Conservation (phyloP, 2,113 vertebrate species). For the Nematolebias whitei region DNA sequence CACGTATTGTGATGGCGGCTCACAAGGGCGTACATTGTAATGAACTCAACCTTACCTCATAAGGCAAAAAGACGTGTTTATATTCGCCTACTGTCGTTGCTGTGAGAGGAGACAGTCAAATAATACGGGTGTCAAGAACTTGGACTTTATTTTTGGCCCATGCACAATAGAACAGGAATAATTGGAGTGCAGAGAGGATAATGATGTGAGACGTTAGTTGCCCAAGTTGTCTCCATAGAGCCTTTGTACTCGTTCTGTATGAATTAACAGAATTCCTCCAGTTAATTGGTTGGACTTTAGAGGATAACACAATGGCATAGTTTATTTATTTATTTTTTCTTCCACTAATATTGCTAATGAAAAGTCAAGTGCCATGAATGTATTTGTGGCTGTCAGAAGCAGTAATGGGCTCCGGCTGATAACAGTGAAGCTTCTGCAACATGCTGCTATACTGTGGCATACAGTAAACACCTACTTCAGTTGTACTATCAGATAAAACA, state of each 20-base stretch:
- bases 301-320: constrained; percentile 3
- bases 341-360: constrained; percentile 6
- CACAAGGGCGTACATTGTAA: constrained; percentile 15
- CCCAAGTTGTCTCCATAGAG: constrained; percentile 15
- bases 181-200: constrained; percentile 44
- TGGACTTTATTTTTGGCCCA: constrained; percentile 19
- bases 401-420: constrained; percentile 14
- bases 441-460: background rate
- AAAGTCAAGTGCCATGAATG: constrained; percentile 2
- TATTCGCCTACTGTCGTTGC: constrained; percentile 31
- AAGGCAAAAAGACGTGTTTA: constrained; percentile 5
- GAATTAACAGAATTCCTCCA: constrained; percentile 40
- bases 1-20: constrained; percentile 27
- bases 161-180: constrained; percentile 39
- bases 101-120: constrained; percentile 24
- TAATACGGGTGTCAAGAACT: constrained; percentile 40
- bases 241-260: constrained; percentile 32
- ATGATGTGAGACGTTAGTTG: constrained; percentile 42
- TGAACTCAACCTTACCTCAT: constrained; percentile 33
- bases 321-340: background rate
- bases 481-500: too few relatives aligned
- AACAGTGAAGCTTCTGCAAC: background rate
- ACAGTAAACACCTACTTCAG: too few relatives aligned
- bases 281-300: constrained; percentile 42
- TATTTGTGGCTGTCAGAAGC: background rate